phyloP scores from a whole-genome alignment of 2,113 vertebrate genomes.

The Rallus limicola region DNA sequence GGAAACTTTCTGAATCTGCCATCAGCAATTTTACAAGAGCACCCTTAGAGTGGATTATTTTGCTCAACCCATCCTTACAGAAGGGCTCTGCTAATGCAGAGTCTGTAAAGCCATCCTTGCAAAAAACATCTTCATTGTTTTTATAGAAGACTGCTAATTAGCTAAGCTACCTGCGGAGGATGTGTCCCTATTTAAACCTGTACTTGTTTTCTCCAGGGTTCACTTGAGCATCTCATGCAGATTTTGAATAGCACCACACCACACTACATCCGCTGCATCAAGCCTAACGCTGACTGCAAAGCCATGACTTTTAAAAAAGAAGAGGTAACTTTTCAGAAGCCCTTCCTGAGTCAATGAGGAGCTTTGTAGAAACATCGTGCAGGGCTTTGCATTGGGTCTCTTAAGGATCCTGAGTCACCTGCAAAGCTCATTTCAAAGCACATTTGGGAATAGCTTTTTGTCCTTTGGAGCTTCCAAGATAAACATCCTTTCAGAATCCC shows the following conservation, averaged over 20 bases:
- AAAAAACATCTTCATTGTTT: not conserved
- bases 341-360: not conserved
- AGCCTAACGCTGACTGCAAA: slow-evolving; percentile 89
- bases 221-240: slow-evolving; percentile 90
- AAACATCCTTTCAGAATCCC: not conserved
- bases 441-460: not conserved
- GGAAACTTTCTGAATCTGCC: not conserved
- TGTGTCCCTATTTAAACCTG: not conserved
- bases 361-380: not conserved
- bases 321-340: slow-evolving; percentile 79
- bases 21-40: not conserved
- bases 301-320: slow-evolving; percentile 84
- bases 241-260: slow-evolving; percentile 88
- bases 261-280: slow-evolving; percentile 96
- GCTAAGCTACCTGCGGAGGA: not conserved
- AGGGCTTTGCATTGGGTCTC: not conserved
- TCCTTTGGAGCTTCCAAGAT: not conserved
- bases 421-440: not conserved
- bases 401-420: not conserved
- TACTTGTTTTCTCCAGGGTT: slow-evolving; percentile 78
- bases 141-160: not conserved
- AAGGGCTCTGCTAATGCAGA: not conserved
- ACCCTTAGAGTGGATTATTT: not conserved
- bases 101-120: not conserved
- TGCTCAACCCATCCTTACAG: not conserved